These are phyloP conservation scores for Loripinus fragilis DNA, from an alignment of 2,888 invertebrate species.

Conservation along the genomic window DNA sequence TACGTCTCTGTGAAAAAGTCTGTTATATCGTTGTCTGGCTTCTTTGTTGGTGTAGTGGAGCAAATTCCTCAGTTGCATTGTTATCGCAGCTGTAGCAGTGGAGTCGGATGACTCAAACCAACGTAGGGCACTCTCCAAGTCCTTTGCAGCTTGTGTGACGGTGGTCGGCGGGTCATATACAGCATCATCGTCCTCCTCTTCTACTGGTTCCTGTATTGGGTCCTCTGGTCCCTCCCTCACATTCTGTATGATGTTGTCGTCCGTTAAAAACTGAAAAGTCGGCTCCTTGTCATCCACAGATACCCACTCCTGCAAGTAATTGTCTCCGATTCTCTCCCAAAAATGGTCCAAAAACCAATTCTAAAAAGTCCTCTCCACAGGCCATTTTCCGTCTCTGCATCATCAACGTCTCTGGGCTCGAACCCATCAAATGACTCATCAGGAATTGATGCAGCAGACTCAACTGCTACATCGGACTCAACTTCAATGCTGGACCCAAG, in stretches of 20 bases:
- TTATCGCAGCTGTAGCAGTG: background rate
- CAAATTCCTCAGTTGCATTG: background rate
- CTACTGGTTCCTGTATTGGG: background rate
- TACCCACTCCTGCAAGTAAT: background rate
- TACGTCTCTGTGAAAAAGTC: background rate
- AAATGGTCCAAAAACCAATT: background rate
- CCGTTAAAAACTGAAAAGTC: background rate
- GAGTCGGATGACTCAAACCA: constrained; percentile 8
- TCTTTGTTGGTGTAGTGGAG: background rate
- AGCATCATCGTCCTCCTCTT: constrained; percentile 6
- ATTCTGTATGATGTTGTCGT: background rate
- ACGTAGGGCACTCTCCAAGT: background rate
- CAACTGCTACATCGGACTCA: too few relatives aligned
- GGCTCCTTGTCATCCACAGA: background rate
- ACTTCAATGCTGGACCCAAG: background rate
- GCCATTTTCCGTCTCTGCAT: background rate
- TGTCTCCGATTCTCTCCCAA: background rate
- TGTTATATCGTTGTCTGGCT: background rate
- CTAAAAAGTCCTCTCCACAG: background rate
- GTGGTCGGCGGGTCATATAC: background rate
- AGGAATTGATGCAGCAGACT: background rate
- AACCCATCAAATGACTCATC: constrained; percentile 15
- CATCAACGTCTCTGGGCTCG: constrained; percentile 1
- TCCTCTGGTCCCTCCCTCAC: background rate
- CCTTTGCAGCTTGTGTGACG: background rate